A percentile compares a stretch with the other conserved stretches of the same genome.
Evolutionary conservation across 2,888 invertebrate genomes (phyloP).

Genomic region (Caenorhabditis virilis): DNA sequence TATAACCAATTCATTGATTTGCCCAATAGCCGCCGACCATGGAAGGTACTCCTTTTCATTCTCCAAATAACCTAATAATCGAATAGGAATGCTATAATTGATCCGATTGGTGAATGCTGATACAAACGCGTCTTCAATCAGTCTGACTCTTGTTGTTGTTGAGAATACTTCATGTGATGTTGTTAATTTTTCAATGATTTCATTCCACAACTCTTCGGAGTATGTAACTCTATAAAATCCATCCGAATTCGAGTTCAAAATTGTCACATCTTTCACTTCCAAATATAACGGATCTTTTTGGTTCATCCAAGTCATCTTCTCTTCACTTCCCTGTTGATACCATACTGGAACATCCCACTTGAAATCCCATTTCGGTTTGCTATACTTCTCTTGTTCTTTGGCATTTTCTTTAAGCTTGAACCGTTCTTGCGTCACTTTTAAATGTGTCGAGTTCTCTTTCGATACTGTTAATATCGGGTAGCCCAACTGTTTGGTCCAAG

Average conservation of each 20-base stretch:
- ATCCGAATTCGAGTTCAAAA: slow-evolving; percentile 60
- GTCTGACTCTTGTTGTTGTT: slow-evolving; percentile 36
- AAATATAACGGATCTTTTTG: slow-evolving; percentile 17
- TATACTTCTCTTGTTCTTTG: slow-evolving; percentile 48
- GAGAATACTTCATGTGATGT: slow-evolving; percentile 43
- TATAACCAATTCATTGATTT: slow-evolving; percentile 7
- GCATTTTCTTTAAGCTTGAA: slow-evolving; percentile 52
- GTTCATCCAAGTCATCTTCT: slow-evolving; percentile 56
- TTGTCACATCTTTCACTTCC: slow-evolving; percentile 23
- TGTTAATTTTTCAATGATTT: slow-evolving; percentile 50
- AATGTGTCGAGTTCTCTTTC: slow-evolving; percentile 39
- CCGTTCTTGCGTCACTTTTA: slow-evolving; percentile 51
- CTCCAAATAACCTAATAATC: slow-evolving; percentile 33
- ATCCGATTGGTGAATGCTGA: slow-evolving; percentile 39
- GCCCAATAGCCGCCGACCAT: slow-evolving; percentile 15
- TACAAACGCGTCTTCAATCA: slow-evolving; percentile 48
- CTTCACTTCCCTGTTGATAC: slow-evolving; percentile 52
- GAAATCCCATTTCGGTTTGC: slow-evolving; percentile 52
- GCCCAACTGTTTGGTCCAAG: slow-evolving; percentile 78
- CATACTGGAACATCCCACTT: slow-evolving; percentile 67
- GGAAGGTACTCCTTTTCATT: slow-evolving; percentile 39
- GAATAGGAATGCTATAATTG: slow-evolving; percentile 35
- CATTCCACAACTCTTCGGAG: slow-evolving; percentile 49
- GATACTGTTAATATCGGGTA: slow-evolving; percentile 52
- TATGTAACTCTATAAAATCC: slow-evolving; percentile 68